phyloP scores from a whole-genome alignment of 2,888 invertebrate species.

The Dryocosmus kuriphilus region DNA sequence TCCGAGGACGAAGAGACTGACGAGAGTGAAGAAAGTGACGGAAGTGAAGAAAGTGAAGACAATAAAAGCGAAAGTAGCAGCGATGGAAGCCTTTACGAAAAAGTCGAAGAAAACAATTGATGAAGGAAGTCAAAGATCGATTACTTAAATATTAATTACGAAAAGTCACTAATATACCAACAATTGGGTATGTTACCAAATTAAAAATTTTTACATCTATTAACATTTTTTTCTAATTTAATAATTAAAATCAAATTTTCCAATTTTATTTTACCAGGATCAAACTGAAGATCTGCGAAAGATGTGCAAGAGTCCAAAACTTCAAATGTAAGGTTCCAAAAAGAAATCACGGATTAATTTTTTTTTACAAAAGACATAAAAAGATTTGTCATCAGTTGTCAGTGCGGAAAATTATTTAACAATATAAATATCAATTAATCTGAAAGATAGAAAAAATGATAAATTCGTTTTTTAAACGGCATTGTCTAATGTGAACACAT shows the following conservation, averaged over 20 bases:
- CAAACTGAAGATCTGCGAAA: neutral
- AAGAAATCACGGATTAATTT: neutral
- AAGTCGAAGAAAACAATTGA: constrained; percentile 5
- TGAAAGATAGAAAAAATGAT: neutral
- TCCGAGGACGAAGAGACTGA: constrained; percentile 26
- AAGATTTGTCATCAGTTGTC: neutral
- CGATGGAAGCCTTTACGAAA: constrained; percentile 22
- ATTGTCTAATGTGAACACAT: neutral
- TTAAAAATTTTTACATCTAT: neutral
- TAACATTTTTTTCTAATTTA: too few relatives aligned
- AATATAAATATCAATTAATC: neutral
- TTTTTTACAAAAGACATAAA: neutral
- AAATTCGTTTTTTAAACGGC: neutral
- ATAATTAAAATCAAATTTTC: neutral
- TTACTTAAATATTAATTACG: constrained; percentile 9
- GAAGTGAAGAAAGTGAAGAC: constrained; percentile 20
- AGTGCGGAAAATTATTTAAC: neutral
- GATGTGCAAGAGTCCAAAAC: neutral
- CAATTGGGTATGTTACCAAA: neutral
- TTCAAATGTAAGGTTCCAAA: neutral
- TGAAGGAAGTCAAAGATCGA: neutral
- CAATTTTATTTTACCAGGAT: neutral
- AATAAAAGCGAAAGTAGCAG: constrained; percentile 34
- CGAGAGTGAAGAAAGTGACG: constrained; percentile 34
- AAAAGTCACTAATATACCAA: neutral